Conservation (phyloP, 2,797 vertebrate genomes). For the Micrastur ruficollis region DNA sequence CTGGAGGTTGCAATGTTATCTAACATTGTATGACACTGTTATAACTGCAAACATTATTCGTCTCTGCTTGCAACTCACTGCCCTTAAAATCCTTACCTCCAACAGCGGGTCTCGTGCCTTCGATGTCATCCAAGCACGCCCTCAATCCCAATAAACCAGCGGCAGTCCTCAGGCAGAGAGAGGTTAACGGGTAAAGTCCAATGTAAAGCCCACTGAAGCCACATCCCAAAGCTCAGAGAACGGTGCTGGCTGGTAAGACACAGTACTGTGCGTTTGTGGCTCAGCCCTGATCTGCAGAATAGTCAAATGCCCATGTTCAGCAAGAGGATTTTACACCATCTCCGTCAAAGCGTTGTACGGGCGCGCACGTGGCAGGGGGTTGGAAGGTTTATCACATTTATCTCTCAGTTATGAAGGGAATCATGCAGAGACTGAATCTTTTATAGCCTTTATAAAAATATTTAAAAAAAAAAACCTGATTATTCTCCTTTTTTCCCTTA, state of each 20-base stretch:
- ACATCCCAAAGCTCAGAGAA: not conserved
- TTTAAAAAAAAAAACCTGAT: not conserved
- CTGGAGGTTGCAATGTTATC: constrained; percentile 1
- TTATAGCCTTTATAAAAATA: not conserved
- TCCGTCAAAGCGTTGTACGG: accelerated
- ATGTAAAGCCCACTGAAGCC: not conserved
- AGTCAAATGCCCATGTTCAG: not conserved
- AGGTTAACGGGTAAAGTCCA: not conserved
- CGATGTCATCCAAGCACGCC: not conserved
- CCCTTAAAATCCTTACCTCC: not conserved
- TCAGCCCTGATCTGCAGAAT: not conserved
- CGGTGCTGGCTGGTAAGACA: not conserved
- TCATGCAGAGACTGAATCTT: not conserved
- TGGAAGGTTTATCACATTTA: not conserved
- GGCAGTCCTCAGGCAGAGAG: not conserved
- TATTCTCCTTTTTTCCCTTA: not conserved
- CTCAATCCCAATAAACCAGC: not conserved
- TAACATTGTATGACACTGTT: not conserved
- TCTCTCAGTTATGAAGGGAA: not conserved
- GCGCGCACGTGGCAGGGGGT: accelerated
- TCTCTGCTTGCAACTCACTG: not conserved
- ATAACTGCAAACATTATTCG: not conserved
- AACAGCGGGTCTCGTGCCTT: not conserved
- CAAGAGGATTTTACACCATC: not conserved
- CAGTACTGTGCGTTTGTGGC: not conserved